Percentiles rank a stretch among this genome's conserved stretches.
Evolutionary conservation across 2,113 vertebrate species (phyloP).

Genomic region (Sebastes schlegelii): DNA sequence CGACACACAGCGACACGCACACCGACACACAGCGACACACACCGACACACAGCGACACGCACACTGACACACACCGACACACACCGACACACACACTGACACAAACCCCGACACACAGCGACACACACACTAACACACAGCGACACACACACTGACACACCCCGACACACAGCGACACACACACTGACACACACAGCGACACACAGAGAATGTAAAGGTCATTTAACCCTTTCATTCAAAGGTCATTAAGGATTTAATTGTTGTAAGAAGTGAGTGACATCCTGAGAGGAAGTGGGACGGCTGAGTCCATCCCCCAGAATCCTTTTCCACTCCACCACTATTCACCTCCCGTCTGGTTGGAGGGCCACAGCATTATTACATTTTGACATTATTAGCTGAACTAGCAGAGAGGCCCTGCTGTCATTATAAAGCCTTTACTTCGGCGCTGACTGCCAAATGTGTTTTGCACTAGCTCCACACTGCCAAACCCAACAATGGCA

Average conservation of each 20-base stretch:
- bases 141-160: too few species aligned
- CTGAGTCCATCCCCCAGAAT: slow-evolving; percentile 42
- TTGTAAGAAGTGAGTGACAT: slow-evolving; percentile 59
- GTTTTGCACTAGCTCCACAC: slow-evolving; percentile 88
- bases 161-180: neutral
- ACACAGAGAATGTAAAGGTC: slow-evolving; percentile 73
- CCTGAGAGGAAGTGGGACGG: slow-evolving; percentile 46
- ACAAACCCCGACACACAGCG: too few species aligned
- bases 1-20: too few species aligned
- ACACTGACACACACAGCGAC: neutral
- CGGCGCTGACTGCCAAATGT: slow-evolving; percentile 88
- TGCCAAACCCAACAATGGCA: slow-evolving; percentile 95
- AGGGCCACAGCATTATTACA: slow-evolving; percentile 79
- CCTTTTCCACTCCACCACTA: slow-evolving; percentile 59
- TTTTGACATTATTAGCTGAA: slow-evolving; percentile 85
- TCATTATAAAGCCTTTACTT: slow-evolving; percentile 83
- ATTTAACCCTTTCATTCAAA: slow-evolving; percentile 68
- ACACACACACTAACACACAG: too few species aligned
- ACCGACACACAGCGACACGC: too few species aligned
- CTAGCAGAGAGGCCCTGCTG: slow-evolving; percentile 82
- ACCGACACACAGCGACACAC: too few species aligned
- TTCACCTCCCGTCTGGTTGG: slow-evolving; percentile 73
- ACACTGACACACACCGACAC: too few species aligned
- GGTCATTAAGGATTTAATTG: slow-evolving; percentile 81
- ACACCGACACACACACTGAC: too few species aligned